These are phyloP conservation scores for Nibea albiflora DNA, from an alignment of 2,113 vertebrate genomes.

Conservation along the genomic window DNA sequence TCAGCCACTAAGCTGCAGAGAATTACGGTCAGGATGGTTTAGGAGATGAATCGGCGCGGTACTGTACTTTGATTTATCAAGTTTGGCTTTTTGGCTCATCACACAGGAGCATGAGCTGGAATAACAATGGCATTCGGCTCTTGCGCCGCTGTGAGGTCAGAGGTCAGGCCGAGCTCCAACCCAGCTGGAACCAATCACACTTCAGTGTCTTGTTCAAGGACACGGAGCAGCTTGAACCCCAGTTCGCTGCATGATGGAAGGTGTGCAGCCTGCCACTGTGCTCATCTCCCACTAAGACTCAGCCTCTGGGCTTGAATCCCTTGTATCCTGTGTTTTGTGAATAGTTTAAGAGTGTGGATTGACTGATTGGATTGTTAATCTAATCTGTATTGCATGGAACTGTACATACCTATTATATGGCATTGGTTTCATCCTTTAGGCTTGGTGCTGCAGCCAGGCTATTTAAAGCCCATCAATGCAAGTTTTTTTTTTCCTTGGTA, in stretches of 20 bases:
- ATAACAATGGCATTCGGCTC: constrained; percentile 7
- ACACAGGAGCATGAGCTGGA: not conserved
- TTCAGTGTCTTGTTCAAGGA: constrained; percentile 44
- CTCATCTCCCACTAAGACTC: not conserved
- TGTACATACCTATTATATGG: not conserved
- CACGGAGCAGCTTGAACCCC: constrained; percentile 22
- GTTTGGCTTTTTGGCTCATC: constrained; percentile 12
- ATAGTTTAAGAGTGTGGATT: not conserved
- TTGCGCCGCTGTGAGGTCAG: constrained; percentile 17
- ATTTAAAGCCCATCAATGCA: constrained; percentile 67
- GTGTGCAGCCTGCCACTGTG: not conserved
- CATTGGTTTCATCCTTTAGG: constrained; percentile 7
- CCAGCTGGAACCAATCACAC: constrained; percentile 32
- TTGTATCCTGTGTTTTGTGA: not conserved
- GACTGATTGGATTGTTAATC: not conserved
- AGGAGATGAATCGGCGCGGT: constrained; percentile 33
- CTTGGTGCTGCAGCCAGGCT: constrained; percentile 38
- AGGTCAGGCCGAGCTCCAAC: constrained; percentile 26
- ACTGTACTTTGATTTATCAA: constrained; percentile 34
- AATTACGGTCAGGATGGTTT: constrained; percentile 23
- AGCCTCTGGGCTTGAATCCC: not conserved
- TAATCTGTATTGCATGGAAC: constrained; percentile 1
- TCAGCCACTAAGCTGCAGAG: constrained; percentile 29
- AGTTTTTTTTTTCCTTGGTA: constrained; percentile 29
- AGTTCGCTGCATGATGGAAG: constrained; percentile 12